Evolutionary conservation across 2,797 vertebrate species (phyloP), one percentile per base, ranked within the genome.

Genomic region (Peromyscus eremicus): DNA sequence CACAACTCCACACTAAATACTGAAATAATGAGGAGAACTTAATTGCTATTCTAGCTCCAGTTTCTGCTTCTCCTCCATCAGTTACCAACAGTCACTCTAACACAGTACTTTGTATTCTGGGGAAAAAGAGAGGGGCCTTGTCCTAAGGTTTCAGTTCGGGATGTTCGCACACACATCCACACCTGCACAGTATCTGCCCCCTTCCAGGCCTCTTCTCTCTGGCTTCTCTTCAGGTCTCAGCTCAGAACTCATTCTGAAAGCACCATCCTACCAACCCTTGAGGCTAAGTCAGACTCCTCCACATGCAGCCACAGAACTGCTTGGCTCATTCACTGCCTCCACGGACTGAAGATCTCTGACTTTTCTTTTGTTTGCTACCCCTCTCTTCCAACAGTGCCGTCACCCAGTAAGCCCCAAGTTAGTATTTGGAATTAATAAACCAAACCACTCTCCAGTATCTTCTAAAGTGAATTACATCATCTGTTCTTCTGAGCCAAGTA

Each of bases 401-500:
- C 37, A 55, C 40, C 71, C 3, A 32, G 37, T 60, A 62, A 87
- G 40, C 34, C 16, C n/a, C n/a, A 70, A 40, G 57, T 37, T 83
- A 64, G 93, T 52, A 66, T 2, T 2, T 34, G 14, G 29, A 46
- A 62, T 46, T 9, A 73, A 34, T 40, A 79, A 52, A 55, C 21
- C 29, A 91, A 16, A 34, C 29, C 19, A 43, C 13, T 73, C 37
- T 19, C 32, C 29, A 86, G 25, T 43, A 64, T n/a, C 88, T 95
- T 23, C 43, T 68, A 79, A 40, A 52, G 3, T 64, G 7, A 77
- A 57, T 34, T 82, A 8, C 9, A 40, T 40, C 5, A 93, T 43
- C 75, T 21, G 92, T 90, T 96, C 46, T 92, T 64, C n/a, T 37
- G 93, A 57, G 73, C 75, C 75, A 57, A 37, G 52, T 60, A 49